Evolutionary conservation across 1,140 invertebrate species (phyloP).

Genomic region (Mesaphorura yosii): DNA sequence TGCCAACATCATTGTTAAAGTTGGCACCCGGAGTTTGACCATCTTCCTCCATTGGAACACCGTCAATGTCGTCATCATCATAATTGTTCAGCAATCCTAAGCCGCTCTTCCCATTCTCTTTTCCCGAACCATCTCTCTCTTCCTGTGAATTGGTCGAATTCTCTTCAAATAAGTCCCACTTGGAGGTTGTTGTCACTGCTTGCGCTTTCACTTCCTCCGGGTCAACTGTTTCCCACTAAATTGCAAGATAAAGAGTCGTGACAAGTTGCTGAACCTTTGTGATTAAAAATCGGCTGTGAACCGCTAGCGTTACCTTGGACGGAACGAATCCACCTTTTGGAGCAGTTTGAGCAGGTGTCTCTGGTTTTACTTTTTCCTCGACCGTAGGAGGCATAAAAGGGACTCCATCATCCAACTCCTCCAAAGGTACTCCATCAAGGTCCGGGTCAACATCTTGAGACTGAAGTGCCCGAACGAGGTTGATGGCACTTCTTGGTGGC

Average conservation of each 20-base stretch:
- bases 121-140: conserved; percentile 19
- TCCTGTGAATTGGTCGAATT: conserved; percentile 38
- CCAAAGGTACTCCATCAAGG: conserved; percentile 66
- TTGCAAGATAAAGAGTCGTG: too few species aligned
- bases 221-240: conserved; percentile 93
- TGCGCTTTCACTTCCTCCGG: conserved; percentile 72
- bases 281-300: too few species aligned
- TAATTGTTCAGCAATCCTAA: neutral
- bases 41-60: conserved; percentile 31
- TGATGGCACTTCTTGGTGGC: conserved; percentile 28
- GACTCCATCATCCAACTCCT: conserved; percentile 72
- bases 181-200: conserved; percentile 69
- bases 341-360: conserved; percentile 38
- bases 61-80: conserved; percentile 31
- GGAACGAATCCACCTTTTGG: conserved; percentile 51
- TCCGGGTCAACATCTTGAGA: conserved; percentile 42
- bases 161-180: conserved; percentile 65
- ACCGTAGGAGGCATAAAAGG: conserved; percentile 43
- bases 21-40: conserved; percentile 13
- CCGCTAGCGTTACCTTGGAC: too few species aligned
- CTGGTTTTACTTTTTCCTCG: conserved; percentile 33
- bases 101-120: neutral
- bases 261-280: too few species aligned
- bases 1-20: conserved; percentile 1
- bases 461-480: conserved; percentile 25